Evolutionary conservation across 2,797 vertebrate species (phyloP).

Genomic region (Hipposideros larvatus): DNA sequence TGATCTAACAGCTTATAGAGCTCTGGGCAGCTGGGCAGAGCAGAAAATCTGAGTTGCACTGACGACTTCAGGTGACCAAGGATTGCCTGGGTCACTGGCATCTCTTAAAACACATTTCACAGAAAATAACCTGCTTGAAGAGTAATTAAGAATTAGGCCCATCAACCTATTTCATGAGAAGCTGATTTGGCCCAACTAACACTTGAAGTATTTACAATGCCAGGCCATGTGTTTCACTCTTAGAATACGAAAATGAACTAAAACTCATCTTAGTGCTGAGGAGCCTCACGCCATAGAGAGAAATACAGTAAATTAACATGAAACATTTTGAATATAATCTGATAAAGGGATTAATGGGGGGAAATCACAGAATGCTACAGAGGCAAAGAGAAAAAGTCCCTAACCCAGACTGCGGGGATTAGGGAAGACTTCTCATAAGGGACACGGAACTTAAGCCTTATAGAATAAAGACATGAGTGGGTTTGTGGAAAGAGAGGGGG

Average conservation of each 20-base stretch:
- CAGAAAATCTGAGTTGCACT: not conserved
- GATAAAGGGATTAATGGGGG: not conserved
- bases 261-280: not conserved
- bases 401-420: not conserved
- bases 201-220: not conserved
- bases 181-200: not conserved
- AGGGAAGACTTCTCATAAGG: not conserved
- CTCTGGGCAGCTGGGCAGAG: not conserved
- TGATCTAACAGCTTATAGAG: not conserved
- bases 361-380: not conserved
- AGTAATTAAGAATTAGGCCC: not conserved
- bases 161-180: not conserved
- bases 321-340: not conserved
- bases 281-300: not conserved
- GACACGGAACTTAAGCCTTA: not conserved
- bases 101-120: not conserved
- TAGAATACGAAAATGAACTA: not conserved
- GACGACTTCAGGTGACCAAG: not conserved
- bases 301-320: not conserved
- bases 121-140: not conserved
- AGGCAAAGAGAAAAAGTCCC: not conserved
- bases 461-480: not conserved
- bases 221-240: constrained; percentile 2
- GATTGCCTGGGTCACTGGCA: not conserved
- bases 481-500: too few species aligned